Percentiles rank a stretch among this genome's conserved stretches.
phyloP scores from a whole-genome alignment of 2,888 invertebrate species.

The Agrilus mali region DNA sequence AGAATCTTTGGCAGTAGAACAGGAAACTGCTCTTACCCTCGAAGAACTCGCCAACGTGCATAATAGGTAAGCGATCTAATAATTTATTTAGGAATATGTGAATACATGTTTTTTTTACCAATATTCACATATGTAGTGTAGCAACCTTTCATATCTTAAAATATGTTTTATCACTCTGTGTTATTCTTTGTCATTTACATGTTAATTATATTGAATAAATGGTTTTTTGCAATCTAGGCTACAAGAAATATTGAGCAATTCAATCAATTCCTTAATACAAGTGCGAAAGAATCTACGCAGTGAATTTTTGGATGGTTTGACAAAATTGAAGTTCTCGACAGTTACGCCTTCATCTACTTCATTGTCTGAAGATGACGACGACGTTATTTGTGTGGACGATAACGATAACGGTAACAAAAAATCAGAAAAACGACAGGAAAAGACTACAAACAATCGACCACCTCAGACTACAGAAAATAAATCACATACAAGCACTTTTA shows the following conservation, averaged over 20 bases:
- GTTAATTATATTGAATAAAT: too few species aligned
- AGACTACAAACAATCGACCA: background rate
- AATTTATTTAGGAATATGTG: too few species aligned
- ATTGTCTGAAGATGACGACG: constrained; percentile 29
- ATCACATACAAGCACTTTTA: background rate
- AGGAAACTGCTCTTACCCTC: constrained; percentile 36
- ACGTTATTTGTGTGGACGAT: constrained; percentile 38
- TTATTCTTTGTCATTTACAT: too few species aligned
- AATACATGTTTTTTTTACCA: too few species aligned
- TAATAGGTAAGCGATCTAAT: constrained; percentile 23
- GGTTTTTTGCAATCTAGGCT: too few species aligned
- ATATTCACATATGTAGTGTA: too few species aligned
- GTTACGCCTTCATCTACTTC: background rate
- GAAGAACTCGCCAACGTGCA: constrained; percentile 42
- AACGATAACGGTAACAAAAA: too few species aligned
- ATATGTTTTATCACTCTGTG: too few species aligned
- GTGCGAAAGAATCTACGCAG: constrained; percentile 42
- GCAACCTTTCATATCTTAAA: too few species aligned
- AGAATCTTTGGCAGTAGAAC: constrained; percentile 39
- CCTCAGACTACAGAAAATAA: background rate
- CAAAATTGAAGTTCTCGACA: constrained; percentile 32
- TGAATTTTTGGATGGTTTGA: constrained; percentile 40
- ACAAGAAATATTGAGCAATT: constrained; percentile 42
- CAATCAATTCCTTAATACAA: constrained; percentile 40
- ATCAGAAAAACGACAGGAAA: background rate